Conservation (phyloP, 2,888 invertebrate genomes). For the Anthrax anthrax region DNA sequence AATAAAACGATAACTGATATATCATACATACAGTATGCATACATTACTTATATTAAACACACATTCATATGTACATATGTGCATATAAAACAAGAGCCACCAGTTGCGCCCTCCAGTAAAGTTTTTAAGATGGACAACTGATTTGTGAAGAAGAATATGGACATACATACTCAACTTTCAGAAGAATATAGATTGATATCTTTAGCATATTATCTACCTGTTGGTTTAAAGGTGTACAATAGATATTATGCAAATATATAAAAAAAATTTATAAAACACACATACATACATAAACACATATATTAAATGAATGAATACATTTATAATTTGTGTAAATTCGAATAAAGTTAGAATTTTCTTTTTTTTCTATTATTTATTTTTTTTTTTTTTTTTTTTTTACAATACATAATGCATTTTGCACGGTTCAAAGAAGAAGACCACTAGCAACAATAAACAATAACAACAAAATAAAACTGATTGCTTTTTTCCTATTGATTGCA, state of each 20-base stretch:
- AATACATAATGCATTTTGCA: too few species aligned
- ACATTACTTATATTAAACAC: background rate
- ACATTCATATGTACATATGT: background rate
- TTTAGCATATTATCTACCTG: too few species aligned
- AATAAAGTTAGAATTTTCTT: too few species aligned
- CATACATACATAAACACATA: too few species aligned
- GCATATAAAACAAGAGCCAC: background rate
- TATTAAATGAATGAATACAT: too few species aligned
- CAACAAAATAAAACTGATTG: background rate
- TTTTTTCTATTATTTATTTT: too few species aligned
- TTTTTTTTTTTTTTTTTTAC: too few species aligned
- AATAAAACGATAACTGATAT: too few species aligned
- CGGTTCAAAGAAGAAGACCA: background rate
- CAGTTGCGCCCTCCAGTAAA: background rate
- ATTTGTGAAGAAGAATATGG: slow-evolving; percentile 8
- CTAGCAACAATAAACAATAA: background rate
- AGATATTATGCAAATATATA: background rate
- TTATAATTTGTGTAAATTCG: too few species aligned
- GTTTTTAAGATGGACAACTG: slow-evolving; percentile 5
- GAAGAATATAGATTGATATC: too few species aligned
- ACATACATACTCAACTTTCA: slow-evolving; percentile 4
- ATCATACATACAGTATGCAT: too few species aligned
- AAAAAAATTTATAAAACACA: too few species aligned
- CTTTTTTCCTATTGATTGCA: background rate
- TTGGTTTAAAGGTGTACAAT: background rate